phyloP scores from a whole-genome alignment of 2,888 invertebrate genomes.

The Dyspetes luteomarginatus region DNA sequence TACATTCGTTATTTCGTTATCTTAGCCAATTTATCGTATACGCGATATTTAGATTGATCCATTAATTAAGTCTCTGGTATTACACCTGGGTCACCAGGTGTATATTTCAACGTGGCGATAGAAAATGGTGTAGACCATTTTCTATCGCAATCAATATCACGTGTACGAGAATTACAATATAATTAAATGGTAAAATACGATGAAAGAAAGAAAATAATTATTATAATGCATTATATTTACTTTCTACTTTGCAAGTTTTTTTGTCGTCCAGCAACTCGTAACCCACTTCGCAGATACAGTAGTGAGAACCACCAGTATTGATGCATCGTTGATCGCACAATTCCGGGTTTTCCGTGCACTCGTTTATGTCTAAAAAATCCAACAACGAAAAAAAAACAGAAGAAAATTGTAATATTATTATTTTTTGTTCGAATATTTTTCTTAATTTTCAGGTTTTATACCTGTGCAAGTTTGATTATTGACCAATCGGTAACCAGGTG shows the following conservation, averaged over 20 bases:
- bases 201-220: neutral
- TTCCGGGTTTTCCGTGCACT: slow-evolving; percentile 86
- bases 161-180: too few species aligned
- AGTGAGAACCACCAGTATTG: slow-evolving; percentile 86
- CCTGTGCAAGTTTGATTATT: slow-evolving; percentile 71
- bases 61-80: too few species aligned
- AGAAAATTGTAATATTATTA: too few species aligned
- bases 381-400: neutral
- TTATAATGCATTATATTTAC: slow-evolving; percentile 62
- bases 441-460: slow-evolving; percentile 46
- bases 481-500: slow-evolving; percentile 77
- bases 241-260: slow-evolving; percentile 85
- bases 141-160: too few species aligned
- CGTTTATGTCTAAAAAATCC: slow-evolving; percentile 87
- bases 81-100: too few species aligned
- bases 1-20: too few species aligned
- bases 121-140: too few species aligned
- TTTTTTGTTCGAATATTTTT: too few species aligned
- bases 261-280: slow-evolving; percentile 85
- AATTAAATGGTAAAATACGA: neutral
- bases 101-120: too few species aligned
- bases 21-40: too few species aligned
- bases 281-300: slow-evolving; percentile 87
- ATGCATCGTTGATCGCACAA: slow-evolving; percentile 89
- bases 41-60: too few species aligned